phyloP scores from a whole-genome alignment of 2,888 invertebrate genomes.

The Trilocha varians region DNA sequence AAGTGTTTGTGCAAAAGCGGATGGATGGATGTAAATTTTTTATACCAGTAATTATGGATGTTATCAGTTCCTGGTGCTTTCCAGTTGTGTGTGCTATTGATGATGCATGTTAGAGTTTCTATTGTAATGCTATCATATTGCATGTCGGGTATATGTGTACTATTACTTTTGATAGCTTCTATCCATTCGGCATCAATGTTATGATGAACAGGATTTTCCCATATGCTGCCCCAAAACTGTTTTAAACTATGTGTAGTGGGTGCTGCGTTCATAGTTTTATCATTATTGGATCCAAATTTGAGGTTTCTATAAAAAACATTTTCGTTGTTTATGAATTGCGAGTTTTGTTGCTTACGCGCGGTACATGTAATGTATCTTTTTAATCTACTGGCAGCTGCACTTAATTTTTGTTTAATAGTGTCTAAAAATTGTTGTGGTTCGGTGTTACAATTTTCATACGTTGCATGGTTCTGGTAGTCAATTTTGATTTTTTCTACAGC shows the following conservation, averaged over 20 bases:
- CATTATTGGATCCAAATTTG: no score
- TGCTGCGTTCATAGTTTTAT: no score
- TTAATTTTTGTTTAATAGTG: no score
- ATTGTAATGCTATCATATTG: constrained; percentile 10
- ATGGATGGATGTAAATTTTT: constrained; percentile 9
- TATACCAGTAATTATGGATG: constrained; percentile 14
- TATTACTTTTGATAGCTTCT: background rate
- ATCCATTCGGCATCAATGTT: background rate
- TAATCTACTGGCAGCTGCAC: no score
- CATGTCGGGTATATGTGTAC: constrained; percentile 10
- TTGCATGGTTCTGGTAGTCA: no score
- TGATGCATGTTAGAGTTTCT: constrained; percentile 4
- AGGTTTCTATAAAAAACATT: no score
- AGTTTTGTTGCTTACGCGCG: no score
- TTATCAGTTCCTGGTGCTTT: constrained; percentile 13
- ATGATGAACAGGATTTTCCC: background rate
- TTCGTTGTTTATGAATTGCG: no score
- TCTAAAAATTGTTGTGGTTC: no score
- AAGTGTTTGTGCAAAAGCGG: constrained; percentile 5
- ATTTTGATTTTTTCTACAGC: no score
- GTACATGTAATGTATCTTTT: no score
- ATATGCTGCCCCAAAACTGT: background rate
- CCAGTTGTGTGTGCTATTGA: constrained; percentile 11
- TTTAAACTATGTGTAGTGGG: background rate
- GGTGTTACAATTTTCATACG: no score